Evolutionary conservation across 53 echinoderm and acorn worm genomes (phyloP).

Genomic region (Hippasteria phrygiana): DNA sequence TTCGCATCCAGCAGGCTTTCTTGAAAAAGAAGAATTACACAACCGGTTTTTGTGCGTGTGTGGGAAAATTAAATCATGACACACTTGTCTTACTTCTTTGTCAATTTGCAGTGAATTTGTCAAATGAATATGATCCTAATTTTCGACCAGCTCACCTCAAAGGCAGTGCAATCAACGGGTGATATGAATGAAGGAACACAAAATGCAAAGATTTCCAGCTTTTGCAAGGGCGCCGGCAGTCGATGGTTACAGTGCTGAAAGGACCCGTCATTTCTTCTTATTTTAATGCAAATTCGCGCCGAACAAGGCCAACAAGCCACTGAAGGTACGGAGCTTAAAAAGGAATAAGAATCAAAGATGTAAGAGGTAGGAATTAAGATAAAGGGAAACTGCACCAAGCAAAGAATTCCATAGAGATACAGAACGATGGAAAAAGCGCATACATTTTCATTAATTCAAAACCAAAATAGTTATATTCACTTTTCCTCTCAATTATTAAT

Average conservation of each 20-base stretch:
- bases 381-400: too few species aligned
- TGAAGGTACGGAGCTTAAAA: too few species aligned
- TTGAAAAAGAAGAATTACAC: conserved; percentile 29
- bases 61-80: conserved; percentile 2
- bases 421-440: too few species aligned
- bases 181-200: background rate
- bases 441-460: too few species aligned
- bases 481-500: too few species aligned
- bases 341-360: too few species aligned
- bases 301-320: too few species aligned
- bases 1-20: background rate
- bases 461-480: too few species aligned
- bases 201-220: background rate
- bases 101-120: conserved; percentile 23
- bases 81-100: conserved; percentile 16
- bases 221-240: background rate
- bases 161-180: background rate
- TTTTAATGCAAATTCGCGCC: background rate
- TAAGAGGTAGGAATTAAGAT: too few species aligned
- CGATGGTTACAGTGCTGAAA: background rate
- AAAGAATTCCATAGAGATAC: too few species aligned
- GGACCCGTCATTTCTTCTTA: background rate
- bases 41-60: background rate
- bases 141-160: background rate
- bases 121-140: conserved; percentile 43